Percentiles rank a stretch among this genome's conserved stretches.
phyloP scores from a whole-genome alignment of 2,888 invertebrate genomes.

The Dolichopus griseipennis region DNA sequence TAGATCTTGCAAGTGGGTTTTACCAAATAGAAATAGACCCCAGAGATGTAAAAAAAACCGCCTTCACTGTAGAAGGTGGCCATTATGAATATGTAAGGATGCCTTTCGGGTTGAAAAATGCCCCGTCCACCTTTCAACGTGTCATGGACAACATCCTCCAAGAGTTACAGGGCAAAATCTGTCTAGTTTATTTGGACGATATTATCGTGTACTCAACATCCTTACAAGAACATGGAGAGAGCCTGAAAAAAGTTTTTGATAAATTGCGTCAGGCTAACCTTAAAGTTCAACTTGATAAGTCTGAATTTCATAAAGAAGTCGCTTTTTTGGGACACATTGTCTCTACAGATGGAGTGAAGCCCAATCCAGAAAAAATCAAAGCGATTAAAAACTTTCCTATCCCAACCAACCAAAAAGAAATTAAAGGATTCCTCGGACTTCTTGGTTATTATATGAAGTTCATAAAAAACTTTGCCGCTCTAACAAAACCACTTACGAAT shows the following conservation, averaged over 20 bases:
- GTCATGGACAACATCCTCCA: too few species aligned
- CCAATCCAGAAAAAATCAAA: slow-evolving; percentile 25
- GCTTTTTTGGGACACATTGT: slow-evolving; percentile 30
- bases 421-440: slow-evolving; percentile 23
- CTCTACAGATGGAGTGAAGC: slow-evolving; percentile 24
- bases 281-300: slow-evolving; percentile 27
- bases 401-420: slow-evolving; percentile 16
- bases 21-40: too few species aligned
- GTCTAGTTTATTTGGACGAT: slow-evolving; percentile 13
- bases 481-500: slow-evolving; percentile 21
- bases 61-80: too few species aligned
- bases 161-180: neutral
- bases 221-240: slow-evolving; percentile 15
- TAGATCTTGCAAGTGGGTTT: too few species aligned
- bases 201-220: slow-evolving; percentile 18
- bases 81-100: too few species aligned
- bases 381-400: slow-evolving; percentile 16
- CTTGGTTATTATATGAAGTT: slow-evolving; percentile 23
- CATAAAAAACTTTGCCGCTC: slow-evolving; percentile 21
- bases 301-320: slow-evolving; percentile 27
- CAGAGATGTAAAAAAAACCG: too few species aligned
- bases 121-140: too few species aligned
- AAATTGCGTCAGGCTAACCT: slow-evolving; percentile 14
- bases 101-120: too few species aligned
- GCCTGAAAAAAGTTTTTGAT: slow-evolving; percentile 27